Conservation (phyloP, 2,888 invertebrate genomes). For the Cerastoderma edule region DNA sequence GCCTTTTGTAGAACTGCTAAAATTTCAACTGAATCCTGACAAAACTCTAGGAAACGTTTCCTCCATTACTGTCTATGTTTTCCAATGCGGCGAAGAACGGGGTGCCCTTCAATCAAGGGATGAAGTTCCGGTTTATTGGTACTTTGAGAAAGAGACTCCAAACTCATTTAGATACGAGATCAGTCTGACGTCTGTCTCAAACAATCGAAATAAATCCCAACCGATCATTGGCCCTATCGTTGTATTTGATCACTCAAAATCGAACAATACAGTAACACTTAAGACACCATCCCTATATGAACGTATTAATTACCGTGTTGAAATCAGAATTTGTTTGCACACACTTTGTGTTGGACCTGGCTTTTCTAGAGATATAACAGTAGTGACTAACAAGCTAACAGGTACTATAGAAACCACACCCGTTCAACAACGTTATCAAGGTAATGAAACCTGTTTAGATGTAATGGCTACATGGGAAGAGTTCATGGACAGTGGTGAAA, state of each 20-base stretch:
- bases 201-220: neutral
- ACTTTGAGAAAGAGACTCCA: neutral
- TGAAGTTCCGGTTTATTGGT: slow-evolving; percentile 4
- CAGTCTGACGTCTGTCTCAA: neutral
- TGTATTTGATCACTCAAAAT: neutral
- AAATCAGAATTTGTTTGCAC: neutral
- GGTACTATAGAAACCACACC: neutral
- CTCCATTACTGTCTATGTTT: neutral
- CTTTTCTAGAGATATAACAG: neutral
- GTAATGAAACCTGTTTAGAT: neutral
- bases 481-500: neutral
- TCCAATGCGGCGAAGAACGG: neutral
- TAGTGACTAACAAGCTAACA: neutral
- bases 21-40: neutral
- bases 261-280: neutral
- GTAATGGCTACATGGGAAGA: neutral
- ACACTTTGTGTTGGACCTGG: neutral
- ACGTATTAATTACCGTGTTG: neutral
- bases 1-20: neutral
- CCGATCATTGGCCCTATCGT: neutral
- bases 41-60: neutral
- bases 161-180: neutral
- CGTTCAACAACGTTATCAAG: neutral
- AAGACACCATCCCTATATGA: neutral
- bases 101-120: neutral